phyloP scores from a whole-genome alignment of 2,113 vertebrate species.

The Atractosteus spatula region DNA sequence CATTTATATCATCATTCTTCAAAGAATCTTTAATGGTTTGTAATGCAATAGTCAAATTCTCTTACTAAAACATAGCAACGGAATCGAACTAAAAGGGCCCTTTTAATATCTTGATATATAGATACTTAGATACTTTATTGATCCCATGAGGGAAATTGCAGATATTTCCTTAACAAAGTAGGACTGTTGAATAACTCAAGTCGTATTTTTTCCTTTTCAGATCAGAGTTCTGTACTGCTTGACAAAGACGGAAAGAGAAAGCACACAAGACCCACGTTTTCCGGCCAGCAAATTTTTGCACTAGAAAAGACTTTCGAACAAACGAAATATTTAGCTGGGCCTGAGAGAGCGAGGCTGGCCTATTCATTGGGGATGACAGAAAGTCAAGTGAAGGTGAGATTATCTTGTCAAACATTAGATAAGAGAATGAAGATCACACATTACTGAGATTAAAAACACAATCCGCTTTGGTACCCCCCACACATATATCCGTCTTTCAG shows the following conservation, averaged over 20 bases:
- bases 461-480: neutral
- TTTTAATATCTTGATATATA: too few species aligned
- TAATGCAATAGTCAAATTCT: too few species aligned
- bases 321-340: conserved; percentile 94
- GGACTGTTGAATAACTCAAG: neutral
- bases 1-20: too few species aligned
- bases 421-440: neutral
- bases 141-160: too few species aligned
- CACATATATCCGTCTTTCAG: too few species aligned
- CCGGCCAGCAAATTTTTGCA: conserved; percentile 96
- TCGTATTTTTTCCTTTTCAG: conserved; percentile 57
- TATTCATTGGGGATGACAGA: conserved; percentile 97
- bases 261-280: conserved; percentile 94
- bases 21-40: too few species aligned
- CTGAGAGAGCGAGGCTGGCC: conserved; percentile 87
- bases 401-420: neutral
- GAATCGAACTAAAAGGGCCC: too few species aligned
- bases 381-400: conserved; percentile 95
- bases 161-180: too few species aligned
- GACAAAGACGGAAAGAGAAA: conserved; percentile 97
- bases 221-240: conserved; percentile 88
- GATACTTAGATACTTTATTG: too few species aligned
- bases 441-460: conserved; percentile 15
- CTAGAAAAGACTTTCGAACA: conserved; percentile 98
- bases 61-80: too few species aligned